Conservation (phyloP, 1,140 invertebrate species). For the Drosophila mauritiana region DNA sequence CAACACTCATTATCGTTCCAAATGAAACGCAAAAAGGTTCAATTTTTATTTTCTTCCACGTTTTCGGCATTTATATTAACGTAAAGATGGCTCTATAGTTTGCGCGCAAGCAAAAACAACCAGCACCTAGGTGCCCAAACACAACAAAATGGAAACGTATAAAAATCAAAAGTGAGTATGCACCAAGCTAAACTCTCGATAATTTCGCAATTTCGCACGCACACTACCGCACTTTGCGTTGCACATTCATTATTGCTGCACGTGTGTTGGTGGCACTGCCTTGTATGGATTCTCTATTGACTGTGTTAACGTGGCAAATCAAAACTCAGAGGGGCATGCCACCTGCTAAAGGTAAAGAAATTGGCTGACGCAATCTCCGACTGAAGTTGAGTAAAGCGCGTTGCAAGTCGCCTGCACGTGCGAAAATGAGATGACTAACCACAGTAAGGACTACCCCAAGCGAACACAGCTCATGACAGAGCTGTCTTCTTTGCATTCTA, state of each 20-base stretch:
- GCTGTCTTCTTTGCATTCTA: not conserved
- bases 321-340: conserved; percentile 56
- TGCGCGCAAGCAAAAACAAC: conserved; percentile 74
- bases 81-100: conserved; percentile 83
- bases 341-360: conserved; percentile 47
- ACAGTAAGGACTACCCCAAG: not conserved
- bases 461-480: not conserved
- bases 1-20: conserved; percentile 58
- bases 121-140: conserved; percentile 73
- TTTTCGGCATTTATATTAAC: conserved; percentile 81
- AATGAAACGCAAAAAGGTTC: conserved; percentile 83
- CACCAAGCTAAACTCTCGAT: conserved; percentile 4
- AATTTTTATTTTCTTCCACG: conserved; percentile 54
- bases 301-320: conserved; percentile 63
- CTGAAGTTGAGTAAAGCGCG: conserved; percentile 41
- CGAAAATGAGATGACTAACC: not conserved
- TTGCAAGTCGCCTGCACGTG: conserved; percentile 52
- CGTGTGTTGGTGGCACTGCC: conserved; percentile 3
- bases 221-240: conserved; percentile 24
- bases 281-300: conserved; percentile 34
- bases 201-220: conserved; percentile 59
- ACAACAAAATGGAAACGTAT: conserved; percentile 77
- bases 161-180: conserved; percentile 70
- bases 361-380: conserved; percentile 70
- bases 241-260: conserved; percentile 21